Conservation (phyloP, 2,888 invertebrate species). For the Agrilus cyanescens region DNA sequence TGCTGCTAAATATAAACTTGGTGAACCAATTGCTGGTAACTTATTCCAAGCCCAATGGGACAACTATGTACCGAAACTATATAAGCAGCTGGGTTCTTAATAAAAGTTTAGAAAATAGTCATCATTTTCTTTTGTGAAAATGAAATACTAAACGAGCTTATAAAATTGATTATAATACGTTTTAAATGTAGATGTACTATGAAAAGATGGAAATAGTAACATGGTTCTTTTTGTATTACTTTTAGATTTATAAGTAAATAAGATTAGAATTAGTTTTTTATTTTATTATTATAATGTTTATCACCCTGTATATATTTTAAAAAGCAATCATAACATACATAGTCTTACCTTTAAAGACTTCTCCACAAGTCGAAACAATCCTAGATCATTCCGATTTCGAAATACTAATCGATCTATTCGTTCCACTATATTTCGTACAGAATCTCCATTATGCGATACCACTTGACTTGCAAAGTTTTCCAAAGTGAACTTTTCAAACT, state of each 20-base stretch:
- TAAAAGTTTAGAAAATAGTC: background rate
- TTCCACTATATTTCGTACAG: slow-evolving; percentile 48
- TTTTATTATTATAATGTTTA: too few species aligned
- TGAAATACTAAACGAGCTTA: too few species aligned
- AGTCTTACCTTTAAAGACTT: too few species aligned
- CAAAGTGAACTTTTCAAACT: slow-evolving; percentile 45
- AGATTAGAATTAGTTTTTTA: too few species aligned
- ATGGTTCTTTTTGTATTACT: too few species aligned
- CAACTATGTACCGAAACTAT: slow-evolving; percentile 10
- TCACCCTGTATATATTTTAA: too few species aligned
- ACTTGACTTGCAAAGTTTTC: slow-evolving; percentile 53
- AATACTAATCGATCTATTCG: slow-evolving; percentile 46
- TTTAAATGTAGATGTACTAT: too few species aligned
- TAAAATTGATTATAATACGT: too few species aligned
- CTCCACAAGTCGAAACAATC: too few species aligned
- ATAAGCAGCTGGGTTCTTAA: slow-evolving; percentile 9
- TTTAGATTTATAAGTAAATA: too few species aligned
- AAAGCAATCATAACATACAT: too few species aligned
- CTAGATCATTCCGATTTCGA: slow-evolving; percentile 21
- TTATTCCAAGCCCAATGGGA: slow-evolving; percentile 22
- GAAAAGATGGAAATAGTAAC: too few species aligned
- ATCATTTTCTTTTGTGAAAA: background rate
- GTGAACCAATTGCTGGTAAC: slow-evolving; percentile 21
- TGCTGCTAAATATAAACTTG: slow-evolving; percentile 19
- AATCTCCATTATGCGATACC: slow-evolving; percentile 48